These are phyloP conservation scores for Saccopteryx leptura DNA, from an alignment of 2,113 vertebrate genomes.

Conservation along the genomic window DNA sequence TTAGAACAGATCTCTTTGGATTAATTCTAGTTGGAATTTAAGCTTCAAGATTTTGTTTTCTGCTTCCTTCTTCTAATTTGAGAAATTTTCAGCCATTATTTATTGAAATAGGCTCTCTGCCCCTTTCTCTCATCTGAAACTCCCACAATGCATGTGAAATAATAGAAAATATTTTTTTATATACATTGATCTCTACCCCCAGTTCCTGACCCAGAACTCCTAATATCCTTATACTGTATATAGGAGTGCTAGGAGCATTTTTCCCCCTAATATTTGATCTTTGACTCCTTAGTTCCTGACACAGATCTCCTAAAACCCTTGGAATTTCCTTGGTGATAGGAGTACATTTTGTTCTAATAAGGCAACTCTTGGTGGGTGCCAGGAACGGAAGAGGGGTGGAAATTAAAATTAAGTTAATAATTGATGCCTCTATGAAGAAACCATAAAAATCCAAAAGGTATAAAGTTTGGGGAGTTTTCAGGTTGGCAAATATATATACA, in stretches of 20 bases:
- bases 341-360: background rate
- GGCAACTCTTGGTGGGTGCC: background rate
- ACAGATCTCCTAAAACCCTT: background rate
- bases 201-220: background rate
- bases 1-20: background rate
- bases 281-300: background rate
- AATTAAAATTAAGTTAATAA: background rate
- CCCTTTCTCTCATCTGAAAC: background rate
- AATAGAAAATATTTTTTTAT: background rate
- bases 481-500: background rate
- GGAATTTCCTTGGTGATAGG: background rate
- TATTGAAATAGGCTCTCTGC: conserved; percentile 4
- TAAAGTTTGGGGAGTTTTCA: background rate
- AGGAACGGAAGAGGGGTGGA: background rate
- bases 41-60: background rate
- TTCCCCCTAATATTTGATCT: background rate
- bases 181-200: background rate
- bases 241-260: background rate
- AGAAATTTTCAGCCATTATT: background rate
- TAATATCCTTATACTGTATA: background rate
- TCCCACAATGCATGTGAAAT: background rate
- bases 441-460: background rate
- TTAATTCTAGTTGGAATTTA: conserved; percentile 4
- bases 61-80: background rate
- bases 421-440: background rate